Percentiles rank a stretch among this genome's conserved stretches.
Conservation (phyloP, 2,113 vertebrate species). For the Phoenicopterus ruber region DNA sequence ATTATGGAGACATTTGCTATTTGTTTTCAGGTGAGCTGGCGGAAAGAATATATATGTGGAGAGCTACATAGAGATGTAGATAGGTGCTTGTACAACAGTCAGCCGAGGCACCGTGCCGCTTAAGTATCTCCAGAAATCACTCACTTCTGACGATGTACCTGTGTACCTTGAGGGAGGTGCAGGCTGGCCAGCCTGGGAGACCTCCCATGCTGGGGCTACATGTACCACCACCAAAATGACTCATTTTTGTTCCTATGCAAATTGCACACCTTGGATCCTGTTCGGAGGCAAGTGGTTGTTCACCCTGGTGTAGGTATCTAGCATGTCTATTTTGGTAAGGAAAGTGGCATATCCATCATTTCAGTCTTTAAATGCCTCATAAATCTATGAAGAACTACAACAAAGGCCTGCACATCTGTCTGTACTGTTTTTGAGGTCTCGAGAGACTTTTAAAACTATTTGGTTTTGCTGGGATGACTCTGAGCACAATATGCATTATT, state of each 20-base stretch:
- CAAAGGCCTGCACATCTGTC: neutral
- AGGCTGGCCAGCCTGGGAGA: neutral
- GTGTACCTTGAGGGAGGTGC: neutral
- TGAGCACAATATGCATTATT: neutral
- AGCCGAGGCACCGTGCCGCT: neutral
- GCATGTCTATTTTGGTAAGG: neutral
- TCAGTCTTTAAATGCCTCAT: neutral
- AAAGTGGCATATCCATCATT: neutral
- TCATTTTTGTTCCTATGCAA: neutral
- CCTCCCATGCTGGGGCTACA: neutral
- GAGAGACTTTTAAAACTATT: neutral
- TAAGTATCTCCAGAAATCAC: neutral
- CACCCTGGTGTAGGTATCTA: neutral
- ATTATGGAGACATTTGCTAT: neutral
- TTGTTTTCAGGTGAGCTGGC: neutral
- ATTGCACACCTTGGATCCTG: neutral
- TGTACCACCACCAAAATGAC: neutral
- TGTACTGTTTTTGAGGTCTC: neutral
- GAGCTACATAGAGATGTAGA: neutral
- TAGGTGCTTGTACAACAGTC: neutral
- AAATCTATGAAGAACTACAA: neutral
- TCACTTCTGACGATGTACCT: neutral
- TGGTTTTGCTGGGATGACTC: neutral
- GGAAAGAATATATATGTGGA: neutral
- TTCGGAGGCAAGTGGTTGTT: neutral